Conservation (phyloP, 2,888 invertebrate genomes). For the Nephrocerus scutellatus region DNA sequence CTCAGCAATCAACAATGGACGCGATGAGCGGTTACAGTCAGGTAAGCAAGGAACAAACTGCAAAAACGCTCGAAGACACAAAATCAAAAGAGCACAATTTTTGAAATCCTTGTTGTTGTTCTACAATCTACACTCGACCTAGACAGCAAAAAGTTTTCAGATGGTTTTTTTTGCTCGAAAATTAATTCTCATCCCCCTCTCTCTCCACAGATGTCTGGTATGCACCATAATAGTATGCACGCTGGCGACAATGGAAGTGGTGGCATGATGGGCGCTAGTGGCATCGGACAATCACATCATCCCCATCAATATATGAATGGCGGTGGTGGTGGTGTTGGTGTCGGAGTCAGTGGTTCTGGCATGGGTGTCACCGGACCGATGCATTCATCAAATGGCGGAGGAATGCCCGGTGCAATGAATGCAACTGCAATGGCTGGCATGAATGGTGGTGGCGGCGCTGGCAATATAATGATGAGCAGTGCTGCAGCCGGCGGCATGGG, state of each 20-base stretch:
- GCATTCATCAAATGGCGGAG: slow-evolving; percentile 25
- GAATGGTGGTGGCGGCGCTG: slow-evolving; percentile 45
- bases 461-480: slow-evolving; percentile 38
- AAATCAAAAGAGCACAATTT: slow-evolving; percentile 6
- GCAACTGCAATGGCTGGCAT: slow-evolving; percentile 37
- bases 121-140: background rate
- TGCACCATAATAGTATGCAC: slow-evolving; percentile 34
- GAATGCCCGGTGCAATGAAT: slow-evolving; percentile 34
- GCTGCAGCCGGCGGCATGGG: slow-evolving; percentile 17
- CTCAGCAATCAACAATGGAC: slow-evolving; percentile 42
- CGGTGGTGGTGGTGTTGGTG: slow-evolving; percentile 19
- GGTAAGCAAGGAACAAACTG: slow-evolving; percentile 29
- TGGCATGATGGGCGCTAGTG: slow-evolving; percentile 24
- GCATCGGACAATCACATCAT: slow-evolving; percentile 30
- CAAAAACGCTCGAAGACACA: slow-evolving; percentile 10
- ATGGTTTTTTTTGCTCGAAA: background rate
- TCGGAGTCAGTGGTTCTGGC: slow-evolving; percentile 20
- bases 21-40: slow-evolving; percentile 47
- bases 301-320: slow-evolving; percentile 43
- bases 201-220: slow-evolving; percentile 39
- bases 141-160: slow-evolving; percentile 3
- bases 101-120: slow-evolving; percentile 9
- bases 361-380: slow-evolving; percentile 24
- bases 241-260: slow-evolving; percentile 23
- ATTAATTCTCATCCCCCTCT: too few relatives aligned